Evolutionary conservation across 2,113 vertebrate species (phyloP).

Genomic region (Siphamia tubifer): DNA sequence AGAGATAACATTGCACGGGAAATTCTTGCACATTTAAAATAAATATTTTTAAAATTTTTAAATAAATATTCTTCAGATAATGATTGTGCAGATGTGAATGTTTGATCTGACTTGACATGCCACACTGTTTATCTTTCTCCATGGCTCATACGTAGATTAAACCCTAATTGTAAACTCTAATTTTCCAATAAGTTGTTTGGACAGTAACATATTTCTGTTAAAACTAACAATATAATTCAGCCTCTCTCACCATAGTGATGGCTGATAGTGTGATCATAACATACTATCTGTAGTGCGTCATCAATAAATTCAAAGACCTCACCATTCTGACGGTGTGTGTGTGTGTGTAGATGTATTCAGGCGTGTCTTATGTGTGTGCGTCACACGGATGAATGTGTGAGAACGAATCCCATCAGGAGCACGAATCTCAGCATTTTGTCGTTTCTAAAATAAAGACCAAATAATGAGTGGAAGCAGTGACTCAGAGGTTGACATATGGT

Average conservation of each 20-base stretch:
- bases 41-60: too few relatives aligned
- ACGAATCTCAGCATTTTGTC: conserved; percentile 43
- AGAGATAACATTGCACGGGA: too few relatives aligned
- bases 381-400: conserved; percentile 56
- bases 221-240: conserved; percentile 29
- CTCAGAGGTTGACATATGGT: conserved; percentile 75
- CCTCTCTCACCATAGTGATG: conserved; percentile 22
- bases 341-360: conserved; percentile 45
- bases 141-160: too few relatives aligned
- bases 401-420: conserved; percentile 68
- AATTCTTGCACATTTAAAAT: too few relatives aligned
- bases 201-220: conserved; percentile 14
- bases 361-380: conserved; percentile 59
- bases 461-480: conserved; percentile 69
- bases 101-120: too few relatives aligned
- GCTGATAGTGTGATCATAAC: conserved; percentile 10
- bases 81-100: too few relatives aligned
- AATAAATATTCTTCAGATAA: too few relatives aligned
- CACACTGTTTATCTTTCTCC: too few relatives aligned
- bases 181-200: not conserved
- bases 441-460: conserved; percentile 67
- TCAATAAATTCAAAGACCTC: conserved; percentile 32
- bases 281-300: conserved; percentile 1
- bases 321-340: conserved; percentile 17
- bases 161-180: too few relatives aligned